Base-by-base conservation (phyloP, 2,113 vertebrate species). In the Eptatretus burgeri region DNA sequence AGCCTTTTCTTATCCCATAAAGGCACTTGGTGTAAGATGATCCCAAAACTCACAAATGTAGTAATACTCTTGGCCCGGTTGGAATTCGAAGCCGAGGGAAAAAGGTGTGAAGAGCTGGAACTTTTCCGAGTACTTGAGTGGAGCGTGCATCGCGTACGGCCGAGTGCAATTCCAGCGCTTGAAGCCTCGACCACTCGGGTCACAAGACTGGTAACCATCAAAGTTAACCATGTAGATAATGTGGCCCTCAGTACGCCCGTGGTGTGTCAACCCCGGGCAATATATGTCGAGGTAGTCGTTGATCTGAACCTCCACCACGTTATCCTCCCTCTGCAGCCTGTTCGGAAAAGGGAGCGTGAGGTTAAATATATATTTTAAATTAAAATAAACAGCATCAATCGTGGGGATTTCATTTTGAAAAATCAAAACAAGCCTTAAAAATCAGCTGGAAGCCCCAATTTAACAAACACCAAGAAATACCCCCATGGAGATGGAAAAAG, bases 71-170 rank as follows among this genome's bases (percentile, higher is more conserved):
- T 88, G 78, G 70, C 91, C 89, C 65, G 91, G 91, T 71, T 88
- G 79, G 78, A 95, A 98, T 73, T 95, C 91, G 70, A 95, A 98
- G 74, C 91, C 89, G 77, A 98, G 73, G 0, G 91, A 98, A 77
- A 98, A 98, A 20, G 91, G 91, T 0, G 91, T 98, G 79, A 98
- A 98, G 75, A 98, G 89, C 71, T 98, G 91, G 76, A 98, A 98
- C 74, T 98, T 98, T 74, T 98, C 91, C 0, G 91, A 98, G 73
- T 95, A 98, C 79, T 95, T 98, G 74, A 98, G 78, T 0, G 91
- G 91, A 67, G 88, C 91, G 2, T 88, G 93, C 1, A 88, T 82
- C 27, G 88, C 91, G 72, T 91, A 81, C 1, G 91, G 91, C 53
- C 89, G 75, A 77, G 95, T 96, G 72, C 91, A 98, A 72, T 98